Evolutionary conservation across 2,888 invertebrate genomes (phyloP).

Genomic region (Ichneumoninae sp.): DNA sequence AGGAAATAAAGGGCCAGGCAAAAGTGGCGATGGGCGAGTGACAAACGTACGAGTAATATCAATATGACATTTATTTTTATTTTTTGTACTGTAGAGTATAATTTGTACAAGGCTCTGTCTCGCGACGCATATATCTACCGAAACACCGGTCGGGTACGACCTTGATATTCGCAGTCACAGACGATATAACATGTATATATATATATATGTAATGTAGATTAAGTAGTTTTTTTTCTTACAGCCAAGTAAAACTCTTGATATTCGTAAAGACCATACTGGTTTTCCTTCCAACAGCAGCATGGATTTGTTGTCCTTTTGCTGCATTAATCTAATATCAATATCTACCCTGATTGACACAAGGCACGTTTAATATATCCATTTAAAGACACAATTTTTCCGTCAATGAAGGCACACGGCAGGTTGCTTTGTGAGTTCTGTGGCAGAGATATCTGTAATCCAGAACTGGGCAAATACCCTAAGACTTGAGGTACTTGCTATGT

Average conservation of each 20-base stretch:
- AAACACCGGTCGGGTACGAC: slow-evolving; percentile 28
- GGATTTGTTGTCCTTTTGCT: not conserved
- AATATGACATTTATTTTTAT: slow-evolving; percentile 37
- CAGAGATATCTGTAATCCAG: not conserved
- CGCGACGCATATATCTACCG: slow-evolving; percentile 26
- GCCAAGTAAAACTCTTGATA: not conserved
- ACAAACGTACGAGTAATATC: slow-evolving; percentile 11
- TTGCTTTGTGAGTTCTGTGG: not conserved
- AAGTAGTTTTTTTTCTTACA: slow-evolving; percentile 22
- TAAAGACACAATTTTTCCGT: slow-evolving; percentile 21
- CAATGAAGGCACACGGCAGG: slow-evolving; percentile 20
- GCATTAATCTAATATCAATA: slow-evolving; percentile 16
- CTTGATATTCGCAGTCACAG: slow-evolving; percentile 30
- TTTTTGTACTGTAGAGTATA: slow-evolving; percentile 51
- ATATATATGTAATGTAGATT: slow-evolving; percentile 34
- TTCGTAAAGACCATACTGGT: not conserved
- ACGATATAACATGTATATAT: slow-evolving; percentile 22
- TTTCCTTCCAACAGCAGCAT: not conserved
- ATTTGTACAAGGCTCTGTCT: slow-evolving; percentile 51
- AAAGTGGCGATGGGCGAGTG: slow-evolving; percentile 79
- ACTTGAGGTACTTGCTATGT: not conserved
- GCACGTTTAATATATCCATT: slow-evolving; percentile 19
- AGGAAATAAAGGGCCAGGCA: slow-evolving; percentile 82
- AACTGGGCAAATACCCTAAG: not conserved
- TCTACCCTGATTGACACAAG: slow-evolving; percentile 18